These are phyloP conservation scores for Montipora efflorescens DNA, from an alignment of 64 coral and sea anemone species.

Conservation along the genomic window DNA sequence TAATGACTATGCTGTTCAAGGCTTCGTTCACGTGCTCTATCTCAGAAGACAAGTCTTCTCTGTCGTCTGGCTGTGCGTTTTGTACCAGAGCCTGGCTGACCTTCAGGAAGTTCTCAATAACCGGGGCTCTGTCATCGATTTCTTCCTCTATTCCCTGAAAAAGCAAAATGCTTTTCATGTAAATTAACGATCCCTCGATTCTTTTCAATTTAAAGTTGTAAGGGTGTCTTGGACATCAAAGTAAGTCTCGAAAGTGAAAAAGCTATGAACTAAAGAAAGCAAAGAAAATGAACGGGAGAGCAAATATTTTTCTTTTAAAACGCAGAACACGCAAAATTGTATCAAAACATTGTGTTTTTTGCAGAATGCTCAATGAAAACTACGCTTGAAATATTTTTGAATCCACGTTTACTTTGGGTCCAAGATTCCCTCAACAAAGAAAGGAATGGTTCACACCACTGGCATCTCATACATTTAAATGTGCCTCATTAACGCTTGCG, in stretches of 20 bases:
- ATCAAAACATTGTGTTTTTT: too few relatives aligned
- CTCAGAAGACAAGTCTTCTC: constrained; percentile 56
- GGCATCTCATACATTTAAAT: too few relatives aligned
- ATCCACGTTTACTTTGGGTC: too few relatives aligned
- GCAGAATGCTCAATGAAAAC: too few relatives aligned
- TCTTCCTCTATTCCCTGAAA: constrained; percentile 72
- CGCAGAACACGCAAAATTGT: too few relatives aligned
- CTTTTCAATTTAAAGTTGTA: neutral
- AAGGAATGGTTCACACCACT: too few relatives aligned
- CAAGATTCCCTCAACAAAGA: too few relatives aligned
- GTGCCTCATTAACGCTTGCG: neutral
- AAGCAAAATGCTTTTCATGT: neutral
- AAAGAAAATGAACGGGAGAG: neutral
- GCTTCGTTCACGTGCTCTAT: constrained; percentile 75
- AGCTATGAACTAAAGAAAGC: neutral
- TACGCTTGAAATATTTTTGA: too few relatives aligned
- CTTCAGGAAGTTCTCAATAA: constrained; percentile 87
- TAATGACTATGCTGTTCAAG: constrained; percentile 60
- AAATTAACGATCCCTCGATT: neutral
- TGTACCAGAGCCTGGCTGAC: constrained; percentile 73
- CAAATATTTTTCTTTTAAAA: too few relatives aligned
- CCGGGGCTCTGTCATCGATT: constrained; percentile 71
- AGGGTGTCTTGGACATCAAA: neutral
- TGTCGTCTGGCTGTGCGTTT: constrained; percentile 67
- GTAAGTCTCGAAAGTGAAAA: neutral